Evolutionary conservation across 1,140 invertebrate genomes (phyloP).

Genomic region (Drosophila ambigua): DNA sequence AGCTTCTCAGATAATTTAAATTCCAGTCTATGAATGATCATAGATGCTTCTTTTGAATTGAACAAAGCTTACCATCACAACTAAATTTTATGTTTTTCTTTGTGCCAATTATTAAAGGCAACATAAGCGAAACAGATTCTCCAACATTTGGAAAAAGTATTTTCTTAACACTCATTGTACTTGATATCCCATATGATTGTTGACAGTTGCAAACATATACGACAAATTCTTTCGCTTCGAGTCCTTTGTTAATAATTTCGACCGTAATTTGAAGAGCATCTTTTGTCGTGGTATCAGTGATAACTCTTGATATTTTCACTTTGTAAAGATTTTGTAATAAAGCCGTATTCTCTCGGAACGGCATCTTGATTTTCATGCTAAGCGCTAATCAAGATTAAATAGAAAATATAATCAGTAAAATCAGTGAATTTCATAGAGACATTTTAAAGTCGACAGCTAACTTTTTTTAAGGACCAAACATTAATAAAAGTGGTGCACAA

Average conservation of each 20-base stretch:
- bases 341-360: constrained; percentile 53
- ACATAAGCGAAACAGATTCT: constrained; percentile 46
- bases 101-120: constrained; percentile 43
- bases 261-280: constrained; percentile 63
- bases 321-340: constrained; percentile 14
- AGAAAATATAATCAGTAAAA: not conserved
- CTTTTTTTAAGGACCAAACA: no score
- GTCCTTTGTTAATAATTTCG: constrained; percentile 65
- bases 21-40: no score
- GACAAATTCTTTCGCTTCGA: constrained; percentile 34
- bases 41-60: not conserved
- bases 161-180: constrained; percentile 24
- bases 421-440: not conserved
- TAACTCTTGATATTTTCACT: constrained; percentile 53
- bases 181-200: constrained; percentile 13
- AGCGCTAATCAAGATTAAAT: constrained; percentile 24
- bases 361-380: constrained; percentile 59
- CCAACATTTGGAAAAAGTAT: constrained; percentile 44
- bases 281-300: constrained; percentile 68
- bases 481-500: no score
- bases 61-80: constrained; percentile 45
- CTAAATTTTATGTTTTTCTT: constrained; percentile 53
- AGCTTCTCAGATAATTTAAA: not conserved
- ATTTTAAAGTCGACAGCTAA: no score
- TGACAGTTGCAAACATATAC: constrained; percentile 53